Percentiles rank a stretch among this genome's conserved stretches.
phyloP scores from a whole-genome alignment of 2,888 invertebrate species.

The Ctenicera cuprea region DNA sequence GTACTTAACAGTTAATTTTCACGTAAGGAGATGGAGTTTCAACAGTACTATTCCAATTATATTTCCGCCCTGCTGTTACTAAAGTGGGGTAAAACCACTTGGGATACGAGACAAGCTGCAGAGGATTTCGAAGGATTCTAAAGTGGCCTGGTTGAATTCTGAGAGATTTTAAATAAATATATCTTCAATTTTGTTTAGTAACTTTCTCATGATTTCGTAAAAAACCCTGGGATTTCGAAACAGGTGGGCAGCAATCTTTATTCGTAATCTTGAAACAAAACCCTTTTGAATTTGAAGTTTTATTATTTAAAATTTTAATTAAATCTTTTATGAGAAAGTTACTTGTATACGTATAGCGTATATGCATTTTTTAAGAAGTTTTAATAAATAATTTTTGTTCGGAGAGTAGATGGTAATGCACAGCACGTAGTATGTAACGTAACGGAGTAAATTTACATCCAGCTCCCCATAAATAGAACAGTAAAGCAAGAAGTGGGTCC shows the following conservation, averaged over 20 bases:
- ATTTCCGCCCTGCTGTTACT: constrained; percentile 14
- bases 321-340: too few species aligned
- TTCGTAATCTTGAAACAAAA: not conserved
- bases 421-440: constrained; percentile 25
- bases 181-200: not conserved
- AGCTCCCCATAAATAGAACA: constrained; percentile 29
- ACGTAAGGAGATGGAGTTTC: constrained; percentile 26
- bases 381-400: constrained; percentile 16
- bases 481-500: constrained; percentile 28
- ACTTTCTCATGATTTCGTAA: not conserved
- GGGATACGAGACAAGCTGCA: constrained; percentile 30
- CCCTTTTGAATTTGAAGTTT: too few species aligned
- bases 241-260: not conserved
- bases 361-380: not conserved
- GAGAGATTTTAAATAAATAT: constrained; percentile 23
- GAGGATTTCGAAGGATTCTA: constrained; percentile 26
- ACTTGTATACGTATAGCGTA: too few species aligned
- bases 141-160: constrained; percentile 4
- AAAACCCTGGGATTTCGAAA: not conserved
- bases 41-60: constrained; percentile 32
- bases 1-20: constrained; percentile 31
- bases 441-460: constrained; percentile 37
- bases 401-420: constrained; percentile 7
- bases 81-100: constrained; percentile 26
- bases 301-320: too few species aligned